Percentiles rank a stretch among this genome's conserved stretches.
These are phyloP conservation scores for Anguilla japonica DNA, from an alignment of 2,113 vertebrate species.

Conservation along the genomic window DNA sequence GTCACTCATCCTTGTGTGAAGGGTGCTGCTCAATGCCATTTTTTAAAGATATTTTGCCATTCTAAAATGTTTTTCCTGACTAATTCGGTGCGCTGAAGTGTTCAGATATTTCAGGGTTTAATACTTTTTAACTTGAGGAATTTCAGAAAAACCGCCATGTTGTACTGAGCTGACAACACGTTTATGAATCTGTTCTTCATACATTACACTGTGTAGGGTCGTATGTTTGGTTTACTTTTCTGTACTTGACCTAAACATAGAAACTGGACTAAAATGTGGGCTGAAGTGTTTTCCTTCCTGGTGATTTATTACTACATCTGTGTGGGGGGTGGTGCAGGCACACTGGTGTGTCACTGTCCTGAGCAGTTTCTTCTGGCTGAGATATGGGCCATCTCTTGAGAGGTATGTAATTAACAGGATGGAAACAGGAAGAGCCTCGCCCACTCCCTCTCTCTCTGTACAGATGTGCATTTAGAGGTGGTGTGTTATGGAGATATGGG, in stretches of 20 bases:
- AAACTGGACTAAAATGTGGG: not conserved
- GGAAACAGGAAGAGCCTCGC: constrained; percentile 77
- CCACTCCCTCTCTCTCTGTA: constrained; percentile 58
- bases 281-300: not conserved
- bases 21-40: no score
- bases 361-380: constrained; percentile 29
- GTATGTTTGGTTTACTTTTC: not conserved
- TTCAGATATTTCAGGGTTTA: not conserved
- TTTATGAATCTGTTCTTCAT: not conserved
- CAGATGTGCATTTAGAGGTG: constrained; percentile 53
- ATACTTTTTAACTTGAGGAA: not conserved
- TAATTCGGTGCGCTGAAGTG: not conserved
- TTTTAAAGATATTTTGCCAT: no score
- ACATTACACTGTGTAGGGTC: not conserved
- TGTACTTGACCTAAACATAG: not conserved
- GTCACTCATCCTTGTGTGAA: no score
- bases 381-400: constrained; percentile 53
- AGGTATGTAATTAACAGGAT: constrained; percentile 69
- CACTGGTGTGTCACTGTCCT: not conserved
- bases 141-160: not conserved
- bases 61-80: no score
- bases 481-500: constrained; percentile 42
- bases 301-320: not conserved
- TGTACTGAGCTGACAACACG: not conserved
- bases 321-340: not conserved